These are phyloP conservation scores for Picathartes gymnocephalus DNA, from an alignment of 2,113 vertebrate genomes.

Conservation along the genomic window DNA sequence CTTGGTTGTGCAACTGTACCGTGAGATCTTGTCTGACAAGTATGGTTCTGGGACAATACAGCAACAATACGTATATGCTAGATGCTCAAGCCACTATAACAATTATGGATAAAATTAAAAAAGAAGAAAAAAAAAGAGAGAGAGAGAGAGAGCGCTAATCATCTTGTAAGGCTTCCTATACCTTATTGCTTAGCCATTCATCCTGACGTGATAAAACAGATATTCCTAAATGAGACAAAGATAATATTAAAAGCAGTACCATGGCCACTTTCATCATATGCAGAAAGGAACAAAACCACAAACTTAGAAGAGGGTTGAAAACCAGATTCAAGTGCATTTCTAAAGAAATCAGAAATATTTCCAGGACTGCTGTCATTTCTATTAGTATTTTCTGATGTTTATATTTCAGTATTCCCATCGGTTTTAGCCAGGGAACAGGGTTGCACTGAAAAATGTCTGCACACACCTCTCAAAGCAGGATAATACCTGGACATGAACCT, in stretches of 20 bases:
- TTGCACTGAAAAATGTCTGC: not conserved
- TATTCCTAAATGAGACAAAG: not conserved
- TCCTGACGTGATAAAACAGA: not conserved
- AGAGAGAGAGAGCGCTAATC: fast-evolving
- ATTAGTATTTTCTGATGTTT: not conserved
- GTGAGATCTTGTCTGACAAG: not conserved
- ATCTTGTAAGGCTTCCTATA: not conserved
- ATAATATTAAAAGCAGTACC: not conserved
- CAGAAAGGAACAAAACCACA: not conserved
- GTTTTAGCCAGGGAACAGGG: not conserved
- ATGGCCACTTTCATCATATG: not conserved
- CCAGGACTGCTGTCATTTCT: not conserved
- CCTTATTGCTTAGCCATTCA: not conserved
- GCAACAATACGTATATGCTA: not conserved
- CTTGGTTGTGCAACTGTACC: not conserved
- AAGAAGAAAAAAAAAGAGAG: too few relatives aligned
- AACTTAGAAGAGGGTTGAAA: not conserved
- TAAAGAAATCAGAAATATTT: not conserved
- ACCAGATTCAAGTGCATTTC: not conserved
- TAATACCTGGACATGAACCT: not conserved
- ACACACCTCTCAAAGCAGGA: not conserved
- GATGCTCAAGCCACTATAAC: not conserved
- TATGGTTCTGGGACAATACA: not conserved
- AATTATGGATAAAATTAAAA: not conserved
- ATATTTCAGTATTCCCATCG: not conserved